Evolutionary conservation across 2,113 vertebrate species (phyloP).

Genomic region (Lethenteron camtschaticum): DNA sequence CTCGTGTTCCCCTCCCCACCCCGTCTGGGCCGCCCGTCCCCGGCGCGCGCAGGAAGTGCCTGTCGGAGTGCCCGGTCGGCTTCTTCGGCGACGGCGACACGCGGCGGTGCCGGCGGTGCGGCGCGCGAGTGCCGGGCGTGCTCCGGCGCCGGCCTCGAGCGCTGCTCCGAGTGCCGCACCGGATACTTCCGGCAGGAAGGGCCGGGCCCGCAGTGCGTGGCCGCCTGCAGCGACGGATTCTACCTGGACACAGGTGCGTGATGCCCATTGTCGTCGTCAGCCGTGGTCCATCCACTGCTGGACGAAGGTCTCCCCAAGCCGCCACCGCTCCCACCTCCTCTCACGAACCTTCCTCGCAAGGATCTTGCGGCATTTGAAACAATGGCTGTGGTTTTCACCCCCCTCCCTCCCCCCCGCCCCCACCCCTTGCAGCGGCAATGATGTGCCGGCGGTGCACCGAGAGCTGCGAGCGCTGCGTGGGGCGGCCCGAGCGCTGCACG

Average conservation of each 20-base stretch:
- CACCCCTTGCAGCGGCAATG: not conserved
- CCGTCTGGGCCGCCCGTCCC: no score
- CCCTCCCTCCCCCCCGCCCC: no score
- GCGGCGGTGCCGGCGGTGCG: constrained; percentile 41
- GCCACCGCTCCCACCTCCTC: no score
- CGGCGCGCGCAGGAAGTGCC: constrained; percentile 32
- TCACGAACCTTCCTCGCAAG: no score
- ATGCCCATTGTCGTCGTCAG: constrained; percentile 3
- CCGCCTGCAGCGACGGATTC: constrained; percentile 27
- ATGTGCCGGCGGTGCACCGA: constrained; percentile 46
- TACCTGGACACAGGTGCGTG: constrained; percentile 48
- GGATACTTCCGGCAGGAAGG: constrained; percentile 37
- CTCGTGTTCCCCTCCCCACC: no score
- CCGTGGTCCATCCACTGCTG: no score
- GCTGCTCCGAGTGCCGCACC: constrained; percentile 40
- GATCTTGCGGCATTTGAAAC: no score
- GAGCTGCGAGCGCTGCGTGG: constrained; percentile 39
- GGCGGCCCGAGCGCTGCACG: constrained; percentile 41
- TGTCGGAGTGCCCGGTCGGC: constrained; percentile 42
- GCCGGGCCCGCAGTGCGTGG: constrained; percentile 22
- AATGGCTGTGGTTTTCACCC: no score
- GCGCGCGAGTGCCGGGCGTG: constrained; percentile 48
- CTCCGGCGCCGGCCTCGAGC: constrained; percentile 14
- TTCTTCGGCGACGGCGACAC: constrained; percentile 28
- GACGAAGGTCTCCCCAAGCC: no score